These are phyloP conservation scores for Myotis yumanensis DNA, from an alignment of 2,113 vertebrate species.

Conservation along the genomic window DNA sequence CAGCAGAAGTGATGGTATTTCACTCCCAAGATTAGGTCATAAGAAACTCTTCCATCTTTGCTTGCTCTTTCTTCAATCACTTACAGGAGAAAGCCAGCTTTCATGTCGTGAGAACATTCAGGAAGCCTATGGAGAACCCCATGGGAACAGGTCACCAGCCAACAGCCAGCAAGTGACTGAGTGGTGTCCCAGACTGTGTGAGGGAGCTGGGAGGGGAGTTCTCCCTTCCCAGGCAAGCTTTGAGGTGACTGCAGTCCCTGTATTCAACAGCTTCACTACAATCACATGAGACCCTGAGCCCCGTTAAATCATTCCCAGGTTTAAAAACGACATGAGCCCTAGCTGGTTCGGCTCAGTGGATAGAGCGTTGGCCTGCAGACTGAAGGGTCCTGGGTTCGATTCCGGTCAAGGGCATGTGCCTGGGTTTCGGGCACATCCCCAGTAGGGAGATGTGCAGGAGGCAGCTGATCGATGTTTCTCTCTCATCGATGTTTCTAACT, in stretches of 20 bases:
- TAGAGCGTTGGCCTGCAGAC: no score
- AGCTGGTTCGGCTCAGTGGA: no score
- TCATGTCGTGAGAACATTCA: neutral
- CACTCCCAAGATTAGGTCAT: neutral
- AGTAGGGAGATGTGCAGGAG: no score
- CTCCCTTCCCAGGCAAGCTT: neutral
- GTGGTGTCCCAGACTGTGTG: neutral
- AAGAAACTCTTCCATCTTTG: neutral
- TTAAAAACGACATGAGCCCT: neutral
- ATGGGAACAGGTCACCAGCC: neutral
- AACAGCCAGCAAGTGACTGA: neutral
- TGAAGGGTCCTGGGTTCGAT: no score
- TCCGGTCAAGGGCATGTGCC: no score
- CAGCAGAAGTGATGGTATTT: neutral
- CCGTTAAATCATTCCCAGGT: neutral
- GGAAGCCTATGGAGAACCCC: neutral
- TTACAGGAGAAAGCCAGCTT: neutral
- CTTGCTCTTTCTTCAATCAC: neutral
- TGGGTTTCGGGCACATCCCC: no score
- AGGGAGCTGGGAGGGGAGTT: neutral
- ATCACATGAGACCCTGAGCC: neutral
- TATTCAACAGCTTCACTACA: neutral
- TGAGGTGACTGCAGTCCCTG: neutral
- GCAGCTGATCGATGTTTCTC: no score
- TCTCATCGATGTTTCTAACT: no score